Evolutionary conservation across 1,140 invertebrate genomes (phyloP).

Genomic region (Bombus confusus): DNA sequence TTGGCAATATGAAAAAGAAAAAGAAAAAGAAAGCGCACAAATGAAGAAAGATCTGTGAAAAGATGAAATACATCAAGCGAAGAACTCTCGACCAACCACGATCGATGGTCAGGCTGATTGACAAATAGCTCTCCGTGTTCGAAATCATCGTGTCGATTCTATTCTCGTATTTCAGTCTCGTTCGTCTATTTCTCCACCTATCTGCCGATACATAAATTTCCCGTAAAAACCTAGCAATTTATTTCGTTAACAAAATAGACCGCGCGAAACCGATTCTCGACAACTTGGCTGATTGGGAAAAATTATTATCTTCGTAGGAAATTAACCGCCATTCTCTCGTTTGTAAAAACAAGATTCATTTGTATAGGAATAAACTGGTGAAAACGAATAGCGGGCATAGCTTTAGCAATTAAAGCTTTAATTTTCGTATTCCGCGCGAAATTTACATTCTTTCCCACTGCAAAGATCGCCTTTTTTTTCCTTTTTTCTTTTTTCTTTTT

Average conservation of each 20-base stretch:
- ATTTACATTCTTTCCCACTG: neutral
- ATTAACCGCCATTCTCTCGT: neutral
- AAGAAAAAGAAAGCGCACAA: neutral
- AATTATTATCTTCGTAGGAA: neutral
- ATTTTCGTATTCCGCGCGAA: neutral
- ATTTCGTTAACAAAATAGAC: neutral
- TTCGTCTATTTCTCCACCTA: neutral
- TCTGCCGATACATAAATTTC: neutral
- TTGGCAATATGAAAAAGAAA: neutral
- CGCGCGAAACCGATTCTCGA: neutral
- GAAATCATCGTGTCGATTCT: conserved; percentile 28
- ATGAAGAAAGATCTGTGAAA: neutral
- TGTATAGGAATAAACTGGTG: neutral
- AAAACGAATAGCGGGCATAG: neutral
- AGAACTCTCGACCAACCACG: neutral
- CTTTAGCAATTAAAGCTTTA: neutral
- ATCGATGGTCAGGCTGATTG: conserved; percentile 35
- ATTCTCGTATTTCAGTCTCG: conserved; percentile 1
- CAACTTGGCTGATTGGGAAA: neutral
- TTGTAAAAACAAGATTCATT: too few species aligned
- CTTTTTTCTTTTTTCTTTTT: neutral
- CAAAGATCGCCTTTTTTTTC: neutral
- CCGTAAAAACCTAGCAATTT: neutral
- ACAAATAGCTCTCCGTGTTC: conserved; percentile 32
- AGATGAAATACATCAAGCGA: conserved; percentile 13